Evolutionary conservation across 2,888 invertebrate species (phyloP), one percentile per base, ranked within the genome.

Genomic region (Glyphotaelius pellucidus): DNA sequence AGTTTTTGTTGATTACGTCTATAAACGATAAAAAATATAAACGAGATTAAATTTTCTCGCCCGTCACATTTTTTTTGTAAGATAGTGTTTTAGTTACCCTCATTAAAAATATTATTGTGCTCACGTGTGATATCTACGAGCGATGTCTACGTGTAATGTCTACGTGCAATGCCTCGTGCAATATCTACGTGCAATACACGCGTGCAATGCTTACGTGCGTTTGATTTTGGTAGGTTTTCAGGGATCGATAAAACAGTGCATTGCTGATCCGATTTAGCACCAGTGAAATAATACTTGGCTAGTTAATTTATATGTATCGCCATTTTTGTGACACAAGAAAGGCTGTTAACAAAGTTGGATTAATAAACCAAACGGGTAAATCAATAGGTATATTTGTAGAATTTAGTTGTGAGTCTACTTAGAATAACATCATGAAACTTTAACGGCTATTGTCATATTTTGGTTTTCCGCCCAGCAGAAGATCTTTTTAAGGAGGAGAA

Each of bases 1-100:
- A 88, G 88, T 84, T n/a, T 86, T 79, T 79, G 32, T 35, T 35
- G 80, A 89, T 89, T 89, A 89, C 32, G 83, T 83, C 83, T 35
- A 83, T 35, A 35, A 11, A 25, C 32, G 35, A 35, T 35, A 83
- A 83, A 83, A 35, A 35, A 52, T 15, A 67, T 67, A 67, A 67
- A n/a, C 67, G 25, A 25, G 25, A n/a, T 67, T n/a, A 67, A n/a
- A 67, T 67, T 67, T 67, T 67, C 67, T 67, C 9, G 67, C 25
- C 9, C 67, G 67, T 67, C 25, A 67, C 67, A 9, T 31, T 30
- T 83, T 81, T n/a, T 81, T 83, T 31, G 12, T 83, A 31, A 83
- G 32, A 83, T 83, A 32, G 67, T 32, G 32, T 19, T 83, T 15
- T 83, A 31, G 3, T 31, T 31, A 83, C 32, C 81, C 15, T 19